Base-by-base conservation (phyloP, 2,888 invertebrate species). In the Drosophila macrothrix region DNA sequence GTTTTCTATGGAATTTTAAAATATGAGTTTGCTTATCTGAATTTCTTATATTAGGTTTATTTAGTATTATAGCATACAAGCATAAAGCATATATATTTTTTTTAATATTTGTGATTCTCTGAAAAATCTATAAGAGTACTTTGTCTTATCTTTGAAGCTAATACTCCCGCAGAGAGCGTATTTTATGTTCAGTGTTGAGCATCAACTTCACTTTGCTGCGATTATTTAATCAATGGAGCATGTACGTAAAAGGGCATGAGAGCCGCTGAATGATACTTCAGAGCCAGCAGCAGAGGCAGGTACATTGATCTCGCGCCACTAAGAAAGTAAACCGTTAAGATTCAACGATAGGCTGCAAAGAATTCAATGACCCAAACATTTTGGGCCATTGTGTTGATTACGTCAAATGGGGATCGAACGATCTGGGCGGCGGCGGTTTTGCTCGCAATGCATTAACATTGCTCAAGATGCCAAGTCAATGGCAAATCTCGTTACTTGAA, bases 281-380 rank as follows among this genome's bases (percentile, higher is more conserved):
- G 28, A n/a, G 28, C 43, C 28, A 35, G 29, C 5, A 39, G 52
- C 54, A 25, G 58, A 52, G 59, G 64, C 64, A 66, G 79, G 84
- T 75, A 88, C 88, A 80, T 82, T 80, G 84, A 90, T 85, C 84
- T 90, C 72, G 76, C 54, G 73, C 73, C 74, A 72, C 64, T 77
- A 58, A 56, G 60, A 62, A 54, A 59, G 58, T 66, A 74, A 80
- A 83, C 82, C 88, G 85, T 90, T 85, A 88, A 76, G 90, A 85
- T 90, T 76, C 65, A 83, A 73, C 67, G 90, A 85, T 90, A 88
- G 65, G 68, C 61, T 39, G 50, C 55, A 61, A 60, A 63, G 78
- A 85, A 85, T 88, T 90, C 84, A 85, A 85, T 88, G 90, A 85
- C 86, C 90, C 83, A 89, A 76, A 71, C 85, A 87, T 87, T 89